These are phyloP conservation scores for Otolemur garnettii DNA, from an alignment of 2,113 vertebrate species.

Conservation along the genomic window DNA sequence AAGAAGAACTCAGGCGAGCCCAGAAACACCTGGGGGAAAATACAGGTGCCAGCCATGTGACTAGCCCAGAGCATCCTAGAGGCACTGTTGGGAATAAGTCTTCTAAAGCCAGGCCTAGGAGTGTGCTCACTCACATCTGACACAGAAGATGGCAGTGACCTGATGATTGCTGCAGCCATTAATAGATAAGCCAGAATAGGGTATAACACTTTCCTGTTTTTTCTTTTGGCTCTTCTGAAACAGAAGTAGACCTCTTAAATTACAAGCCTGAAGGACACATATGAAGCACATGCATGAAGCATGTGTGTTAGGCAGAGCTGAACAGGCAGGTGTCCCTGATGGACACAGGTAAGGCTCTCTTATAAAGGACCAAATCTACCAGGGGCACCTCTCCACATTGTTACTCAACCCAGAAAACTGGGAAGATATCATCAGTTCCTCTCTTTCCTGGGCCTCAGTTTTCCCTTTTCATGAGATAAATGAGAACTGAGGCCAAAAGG, in stretches of 20 bases:
- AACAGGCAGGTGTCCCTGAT: background rate
- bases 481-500: background rate
- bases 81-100: conserved; percentile 9
- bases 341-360: conserved; percentile 34
- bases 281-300: background rate
- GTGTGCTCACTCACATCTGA: background rate
- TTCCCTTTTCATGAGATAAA: background rate
- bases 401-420: background rate
- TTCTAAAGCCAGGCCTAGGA: background rate
- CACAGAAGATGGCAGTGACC: background rate
- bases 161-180: background rate
- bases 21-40: conserved; percentile 37
- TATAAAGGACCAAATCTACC: background rate
- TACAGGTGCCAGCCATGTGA: background rate
- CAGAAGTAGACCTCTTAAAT: background rate
- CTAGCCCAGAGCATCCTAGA: background rate
- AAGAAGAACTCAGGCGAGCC: background rate
- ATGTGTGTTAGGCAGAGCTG: background rate
- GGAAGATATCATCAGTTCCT: background rate
- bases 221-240: background rate
- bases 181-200: background rate
- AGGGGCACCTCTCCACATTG: background rate
- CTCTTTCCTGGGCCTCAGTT: background rate
- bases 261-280: background rate
- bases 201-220: background rate